Evolutionary conservation across 2,797 vertebrate species (phyloP).

Genomic region (Acridotheres tristis): DNA sequence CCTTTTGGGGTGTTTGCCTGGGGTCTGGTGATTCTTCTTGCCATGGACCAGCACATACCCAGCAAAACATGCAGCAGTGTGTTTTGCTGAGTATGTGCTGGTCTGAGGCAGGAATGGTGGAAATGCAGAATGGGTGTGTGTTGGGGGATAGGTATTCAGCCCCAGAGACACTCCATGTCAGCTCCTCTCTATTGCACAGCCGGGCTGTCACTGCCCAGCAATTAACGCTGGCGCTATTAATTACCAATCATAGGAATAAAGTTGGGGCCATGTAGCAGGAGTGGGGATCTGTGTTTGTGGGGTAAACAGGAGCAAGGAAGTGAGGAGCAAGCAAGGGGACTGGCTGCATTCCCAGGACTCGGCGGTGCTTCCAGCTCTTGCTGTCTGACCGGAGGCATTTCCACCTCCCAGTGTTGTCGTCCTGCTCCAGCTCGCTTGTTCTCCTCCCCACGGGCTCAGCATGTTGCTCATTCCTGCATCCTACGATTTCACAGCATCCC

Average conservation of each 20-base stretch:
- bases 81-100: background rate
- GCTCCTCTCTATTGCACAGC: background rate
- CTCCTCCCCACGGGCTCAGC: slow-evolving; percentile 14
- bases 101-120: rapidly evolving
- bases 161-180: background rate
- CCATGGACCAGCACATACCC: rapidly evolving
- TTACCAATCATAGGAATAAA: background rate
- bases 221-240: rapidly evolving
- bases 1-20: background rate
- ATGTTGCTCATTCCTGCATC: slow-evolving; percentile 62
- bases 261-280: rapidly evolving
- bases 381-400: slow-evolving; percentile 2
- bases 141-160: slow-evolving; percentile 78
- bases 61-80: rapidly evolving
- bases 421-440: background rate
- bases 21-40: background rate
- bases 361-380: background rate
- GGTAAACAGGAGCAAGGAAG: background rate
- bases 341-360: background rate
- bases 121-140: background rate
- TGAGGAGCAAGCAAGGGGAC: background rate
- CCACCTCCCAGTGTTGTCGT: background rate
- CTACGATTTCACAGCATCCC: slow-evolving; percentile 60
- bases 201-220: background rate
- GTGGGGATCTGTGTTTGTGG: background rate